phyloP scores from a whole-genome alignment of 2,888 invertebrate genomes.

The Sminthurinus aureus region DNA sequence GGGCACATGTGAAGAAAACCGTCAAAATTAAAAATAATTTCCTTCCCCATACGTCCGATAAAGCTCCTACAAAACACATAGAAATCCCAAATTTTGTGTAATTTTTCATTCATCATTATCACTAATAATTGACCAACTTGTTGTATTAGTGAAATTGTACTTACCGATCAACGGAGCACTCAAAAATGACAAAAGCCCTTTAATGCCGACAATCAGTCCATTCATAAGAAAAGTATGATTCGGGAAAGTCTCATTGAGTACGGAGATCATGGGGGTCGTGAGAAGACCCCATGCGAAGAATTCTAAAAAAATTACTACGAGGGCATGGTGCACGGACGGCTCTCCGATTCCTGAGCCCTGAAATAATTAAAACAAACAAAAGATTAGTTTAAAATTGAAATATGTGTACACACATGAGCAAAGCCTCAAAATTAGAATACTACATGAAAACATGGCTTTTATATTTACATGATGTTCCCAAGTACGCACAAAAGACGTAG shows the following conservation, averaged over 20 bases:
- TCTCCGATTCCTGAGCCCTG: constrained; percentile 88
- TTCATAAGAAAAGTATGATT: constrained; percentile 99
- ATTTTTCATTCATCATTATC: too few species aligned
- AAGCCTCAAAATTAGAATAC: not conserved
- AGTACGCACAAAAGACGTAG: not conserved
- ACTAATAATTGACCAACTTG: too few species aligned
- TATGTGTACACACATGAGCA: not conserved
- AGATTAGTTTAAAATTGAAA: not conserved
- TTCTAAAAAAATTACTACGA: constrained; percentile 99
- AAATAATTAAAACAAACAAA: constrained; percentile 60
- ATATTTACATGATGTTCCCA: not conserved
- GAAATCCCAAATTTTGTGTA: too few species aligned
- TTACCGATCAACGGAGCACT: constrained; percentile 89
- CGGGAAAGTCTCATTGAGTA: constrained; percentile 96
- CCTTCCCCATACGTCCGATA: constrained; percentile 98
- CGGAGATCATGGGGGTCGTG: constrained; percentile 95
- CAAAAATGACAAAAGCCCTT: constrained; percentile 96
- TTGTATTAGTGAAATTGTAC: too few species aligned
- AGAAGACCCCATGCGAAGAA: constrained; percentile 99
- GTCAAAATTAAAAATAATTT: constrained; percentile 97
- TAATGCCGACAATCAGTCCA: constrained; percentile 98
- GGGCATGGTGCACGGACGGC: constrained; percentile 97
- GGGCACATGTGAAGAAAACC: constrained; percentile 98
- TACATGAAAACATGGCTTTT: not conserved
- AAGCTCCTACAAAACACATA: constrained; percentile 69